Conservation (phyloP, 2,888 invertebrate genomes). For the Lycophotia porphyrea region DNA sequence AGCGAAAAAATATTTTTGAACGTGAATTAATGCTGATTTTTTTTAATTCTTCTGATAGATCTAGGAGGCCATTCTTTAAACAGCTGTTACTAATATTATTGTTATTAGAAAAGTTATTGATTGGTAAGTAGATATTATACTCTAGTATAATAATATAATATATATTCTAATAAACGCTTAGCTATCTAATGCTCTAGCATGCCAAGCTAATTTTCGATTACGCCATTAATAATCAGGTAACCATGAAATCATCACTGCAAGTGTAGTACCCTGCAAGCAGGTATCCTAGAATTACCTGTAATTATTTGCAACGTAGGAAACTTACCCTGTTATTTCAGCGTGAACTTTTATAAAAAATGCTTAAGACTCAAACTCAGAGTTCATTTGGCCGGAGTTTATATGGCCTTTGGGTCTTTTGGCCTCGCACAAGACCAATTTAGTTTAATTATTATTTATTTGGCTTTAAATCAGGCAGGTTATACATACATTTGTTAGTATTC, state of each 20-base stretch:
- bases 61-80: background rate
- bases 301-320: slow-evolving; percentile 2
- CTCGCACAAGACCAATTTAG: too few species aligned
- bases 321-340: background rate
- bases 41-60: background rate
- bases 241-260: slow-evolving; percentile 11
- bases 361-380: too few species aligned
- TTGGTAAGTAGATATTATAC: too few species aligned
- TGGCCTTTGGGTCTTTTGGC: too few species aligned
- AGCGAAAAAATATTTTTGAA: background rate
- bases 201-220: background rate
- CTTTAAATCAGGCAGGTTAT: too few species aligned
- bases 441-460: too few species aligned
- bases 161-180: background rate
- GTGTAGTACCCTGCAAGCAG: background rate
- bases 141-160: too few species aligned
- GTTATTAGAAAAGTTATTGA: background rate
- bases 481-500: too few species aligned
- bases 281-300: slow-evolving; percentile 3
- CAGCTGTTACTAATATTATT: background rate
- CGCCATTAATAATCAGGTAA: background rate
- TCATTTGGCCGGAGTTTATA: too few species aligned
- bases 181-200: background rate
- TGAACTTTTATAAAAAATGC: background rate
- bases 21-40: background rate